Evolutionary conservation across 2,797 vertebrate genomes (phyloP).

Genomic region (Ptychobarbus kaznakovi): DNA sequence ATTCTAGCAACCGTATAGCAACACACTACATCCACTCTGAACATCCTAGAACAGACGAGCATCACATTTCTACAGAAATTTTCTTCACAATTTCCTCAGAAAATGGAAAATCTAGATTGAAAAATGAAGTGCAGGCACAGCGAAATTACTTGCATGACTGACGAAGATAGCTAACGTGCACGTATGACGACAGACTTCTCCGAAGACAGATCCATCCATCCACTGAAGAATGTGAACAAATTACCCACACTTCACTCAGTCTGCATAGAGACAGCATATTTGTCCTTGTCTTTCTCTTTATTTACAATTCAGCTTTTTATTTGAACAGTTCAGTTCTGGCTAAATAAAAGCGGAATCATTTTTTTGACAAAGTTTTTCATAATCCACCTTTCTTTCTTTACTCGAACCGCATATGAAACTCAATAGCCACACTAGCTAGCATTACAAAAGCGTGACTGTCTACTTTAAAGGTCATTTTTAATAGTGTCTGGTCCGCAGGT

Average conservation of each 20-base stretch:
- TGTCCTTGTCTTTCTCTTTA: neutral
- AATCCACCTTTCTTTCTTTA: neutral
- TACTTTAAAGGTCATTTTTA: conserved; percentile 41
- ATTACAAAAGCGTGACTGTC: conserved; percentile 34
- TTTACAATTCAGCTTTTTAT: neutral
- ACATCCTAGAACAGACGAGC: neutral
- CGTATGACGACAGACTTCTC: conserved; percentile 31
- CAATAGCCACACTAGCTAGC: conserved; percentile 26
- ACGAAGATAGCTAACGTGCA: neutral
- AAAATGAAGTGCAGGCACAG: neutral
- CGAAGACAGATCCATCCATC: conserved; percentile 30
- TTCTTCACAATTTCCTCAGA: neutral
- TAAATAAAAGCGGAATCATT: neutral
- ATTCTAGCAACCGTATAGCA: too few species aligned
- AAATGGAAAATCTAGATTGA: neutral
- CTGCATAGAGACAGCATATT: conserved; percentile 14
- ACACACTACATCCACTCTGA: too few species aligned
- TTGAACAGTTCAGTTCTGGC: neutral
- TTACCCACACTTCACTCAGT: conserved; percentile 51
- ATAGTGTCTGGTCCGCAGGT: conserved; percentile 40
- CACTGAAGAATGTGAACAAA: conserved; percentile 55
- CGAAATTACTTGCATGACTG: neutral
- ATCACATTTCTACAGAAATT: neutral
- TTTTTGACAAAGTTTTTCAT: neutral
- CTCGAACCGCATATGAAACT: neutral